phyloP scores from a whole-genome alignment of 2,113 vertebrate genomes.

The Ascaphus truei region DNA sequence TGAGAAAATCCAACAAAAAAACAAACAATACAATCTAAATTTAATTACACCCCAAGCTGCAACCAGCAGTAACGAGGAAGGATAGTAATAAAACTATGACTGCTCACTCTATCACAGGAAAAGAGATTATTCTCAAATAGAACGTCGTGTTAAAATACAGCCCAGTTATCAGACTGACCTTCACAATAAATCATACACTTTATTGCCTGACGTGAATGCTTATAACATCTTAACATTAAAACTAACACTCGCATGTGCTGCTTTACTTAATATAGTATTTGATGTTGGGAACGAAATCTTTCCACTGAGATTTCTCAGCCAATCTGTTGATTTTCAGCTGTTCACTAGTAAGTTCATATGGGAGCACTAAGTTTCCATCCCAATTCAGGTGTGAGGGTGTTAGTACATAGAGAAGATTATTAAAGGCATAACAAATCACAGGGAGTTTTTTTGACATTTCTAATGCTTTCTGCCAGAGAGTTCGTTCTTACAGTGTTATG shows the following conservation, averaged over 20 bases:
- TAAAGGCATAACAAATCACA: constrained; percentile 52
- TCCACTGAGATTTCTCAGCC: constrained; percentile 43
- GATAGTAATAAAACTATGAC: constrained; percentile 18
- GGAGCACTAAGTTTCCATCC: constrained; percentile 32
- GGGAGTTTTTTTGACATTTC: constrained; percentile 57
- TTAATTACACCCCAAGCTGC: not conserved
- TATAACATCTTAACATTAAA: constrained; percentile 50
- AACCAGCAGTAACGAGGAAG: not conserved
- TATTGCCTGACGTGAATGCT: constrained; percentile 52
- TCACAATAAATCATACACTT: constrained; percentile 60
- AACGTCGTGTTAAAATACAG: constrained; percentile 57
- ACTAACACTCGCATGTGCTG: constrained; percentile 41
- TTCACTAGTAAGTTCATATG: constrained; percentile 34
- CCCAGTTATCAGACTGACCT: constrained; percentile 53
- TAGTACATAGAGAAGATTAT: constrained; percentile 50
- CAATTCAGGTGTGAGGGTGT: constrained; percentile 38
- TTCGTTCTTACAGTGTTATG: constrained; percentile 49
- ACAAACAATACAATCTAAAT: not conserved
- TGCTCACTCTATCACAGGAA: constrained; percentile 45
- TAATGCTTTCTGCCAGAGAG: constrained; percentile 51
- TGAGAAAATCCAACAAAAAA: too few species aligned
- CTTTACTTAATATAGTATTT: constrained; percentile 41
- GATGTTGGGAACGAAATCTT: constrained; percentile 44
- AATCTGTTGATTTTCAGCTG: constrained; percentile 49
- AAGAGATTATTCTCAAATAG: constrained; percentile 57